These are phyloP conservation scores for Latrodectus geometricus DNA, from an alignment of 1,140 invertebrate species.

Conservation along the genomic window DNA sequence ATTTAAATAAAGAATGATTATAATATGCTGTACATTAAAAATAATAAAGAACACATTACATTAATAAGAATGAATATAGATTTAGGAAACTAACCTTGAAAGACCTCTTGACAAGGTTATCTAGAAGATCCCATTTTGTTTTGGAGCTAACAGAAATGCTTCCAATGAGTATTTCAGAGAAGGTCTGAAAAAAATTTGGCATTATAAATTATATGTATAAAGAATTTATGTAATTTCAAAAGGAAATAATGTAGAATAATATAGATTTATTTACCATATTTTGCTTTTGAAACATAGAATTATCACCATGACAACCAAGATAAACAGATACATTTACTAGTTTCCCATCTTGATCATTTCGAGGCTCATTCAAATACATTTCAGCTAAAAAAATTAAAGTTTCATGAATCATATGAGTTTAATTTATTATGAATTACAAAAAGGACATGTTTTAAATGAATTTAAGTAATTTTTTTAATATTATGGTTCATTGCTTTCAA, in stretches of 20 bases:
- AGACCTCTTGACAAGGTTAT: conserved; percentile 87
- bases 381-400: conserved; percentile 41
- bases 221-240: not conserved
- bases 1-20: too few species aligned
- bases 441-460: too few species aligned
- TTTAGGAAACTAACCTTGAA: conserved; percentile 78
- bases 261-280: conserved; percentile 28
- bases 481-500: too few species aligned
- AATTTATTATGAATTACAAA: too few species aligned
- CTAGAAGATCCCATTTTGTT: conserved; percentile 94
- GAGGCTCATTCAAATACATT: conserved; percentile 68
- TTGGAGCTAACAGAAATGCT: conserved; percentile 89
- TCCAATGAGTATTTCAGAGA: conserved; percentile 79
- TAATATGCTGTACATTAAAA: too few species aligned
- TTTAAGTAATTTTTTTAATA: too few species aligned
- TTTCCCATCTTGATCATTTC: conserved; percentile 84
- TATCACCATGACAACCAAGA: conserved; percentile 72
- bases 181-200: conserved; percentile 17
- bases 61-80: not conserved
- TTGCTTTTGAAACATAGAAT: conserved; percentile 51
- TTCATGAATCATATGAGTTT: too few species aligned
- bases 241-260: not conserved
- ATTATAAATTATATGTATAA: conserved; percentile 1
- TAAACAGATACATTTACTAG: conserved; percentile 86
- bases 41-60: not conserved